Conservation (phyloP, 2,797 vertebrate genomes). For the Syngnathus acus region DNA sequence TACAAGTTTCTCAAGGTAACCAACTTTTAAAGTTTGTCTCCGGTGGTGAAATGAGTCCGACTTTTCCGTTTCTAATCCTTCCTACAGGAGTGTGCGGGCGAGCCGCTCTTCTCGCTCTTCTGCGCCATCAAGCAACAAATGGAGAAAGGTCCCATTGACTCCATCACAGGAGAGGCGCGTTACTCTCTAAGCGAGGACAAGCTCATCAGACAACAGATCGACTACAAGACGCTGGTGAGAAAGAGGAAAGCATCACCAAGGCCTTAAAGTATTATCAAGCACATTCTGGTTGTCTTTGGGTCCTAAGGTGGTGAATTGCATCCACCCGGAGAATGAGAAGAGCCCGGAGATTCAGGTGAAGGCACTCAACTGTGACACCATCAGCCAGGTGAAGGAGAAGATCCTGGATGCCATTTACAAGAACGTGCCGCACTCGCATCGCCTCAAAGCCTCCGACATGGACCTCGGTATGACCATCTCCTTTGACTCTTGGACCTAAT, state of each 20-base stretch:
- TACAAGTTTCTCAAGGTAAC: constrained; percentile 98
- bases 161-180: constrained; percentile 93
- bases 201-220: constrained; percentile 96
- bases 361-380: constrained; percentile 93
- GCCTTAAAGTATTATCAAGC: no score
- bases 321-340: constrained; percentile 91
- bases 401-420: constrained; percentile 97
- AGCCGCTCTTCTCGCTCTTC: constrained; percentile 94
- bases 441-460: constrained; percentile 94
- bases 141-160: constrained; percentile 97
- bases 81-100: constrained; percentile 89
- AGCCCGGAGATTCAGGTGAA: constrained; percentile 92
- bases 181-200: constrained; percentile 98
- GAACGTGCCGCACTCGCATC: constrained; percentile 90
- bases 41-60: background rate
- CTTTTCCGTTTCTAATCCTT: constrained; percentile 22
- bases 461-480: constrained; percentile 78
- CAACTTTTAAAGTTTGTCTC: background rate
- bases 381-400: constrained; percentile 97
- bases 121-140: constrained; percentile 99
- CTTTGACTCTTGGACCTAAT: no score
- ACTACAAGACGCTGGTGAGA: constrained; percentile 96
- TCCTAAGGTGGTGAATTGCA: constrained; percentile 87
- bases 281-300: background rate
- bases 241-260: constrained; percentile 1